phyloP scores from a whole-genome alignment of 2,113 vertebrate genomes.

The Thunnus thynnus region DNA sequence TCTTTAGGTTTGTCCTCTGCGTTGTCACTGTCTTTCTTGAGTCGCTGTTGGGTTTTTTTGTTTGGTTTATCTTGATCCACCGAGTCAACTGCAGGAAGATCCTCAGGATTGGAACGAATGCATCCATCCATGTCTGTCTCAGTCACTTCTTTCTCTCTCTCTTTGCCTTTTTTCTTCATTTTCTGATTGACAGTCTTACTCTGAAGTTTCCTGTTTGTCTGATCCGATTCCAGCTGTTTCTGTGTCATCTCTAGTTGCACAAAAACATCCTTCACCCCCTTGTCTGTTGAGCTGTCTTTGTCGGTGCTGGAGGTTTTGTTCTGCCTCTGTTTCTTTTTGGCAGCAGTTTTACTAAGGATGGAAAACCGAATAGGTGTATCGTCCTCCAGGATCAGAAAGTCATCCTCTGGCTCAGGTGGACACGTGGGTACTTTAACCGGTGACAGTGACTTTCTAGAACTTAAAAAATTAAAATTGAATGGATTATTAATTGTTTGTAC shows the following conservation, averaged over 20 bases:
- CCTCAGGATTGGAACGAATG: not conserved
- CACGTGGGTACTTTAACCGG: constrained; percentile 46
- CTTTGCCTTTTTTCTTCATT: constrained; percentile 7
- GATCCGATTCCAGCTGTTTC: constrained; percentile 30
- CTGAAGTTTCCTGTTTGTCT: not conserved
- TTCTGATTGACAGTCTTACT: constrained; percentile 1
- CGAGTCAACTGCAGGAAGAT: constrained; percentile 6
- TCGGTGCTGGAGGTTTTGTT: constrained; percentile 36
- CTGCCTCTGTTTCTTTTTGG: constrained; percentile 35
- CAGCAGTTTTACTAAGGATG: constrained; percentile 68
- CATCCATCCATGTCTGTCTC: not conserved
- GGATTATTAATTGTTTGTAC: not conserved
- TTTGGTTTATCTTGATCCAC: constrained; percentile 34
- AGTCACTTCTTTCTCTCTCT: constrained; percentile 4
- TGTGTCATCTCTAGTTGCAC: not conserved
- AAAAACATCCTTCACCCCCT: not conserved
- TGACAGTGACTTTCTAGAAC: constrained; percentile 30
- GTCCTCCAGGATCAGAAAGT: constrained; percentile 84
- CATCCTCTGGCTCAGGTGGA: constrained; percentile 73
- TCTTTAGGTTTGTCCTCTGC: constrained; percentile 19
- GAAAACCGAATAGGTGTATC: constrained; percentile 67
- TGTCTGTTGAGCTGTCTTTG: constrained; percentile 47
- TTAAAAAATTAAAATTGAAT: constrained; percentile 27
- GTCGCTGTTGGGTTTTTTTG: constrained; percentile 37
- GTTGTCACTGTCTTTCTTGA: constrained; percentile 31